These are phyloP conservation scores for Brachyalestes nurse DNA, from an alignment of 2,797 vertebrate species.

Conservation along the genomic window DNA sequence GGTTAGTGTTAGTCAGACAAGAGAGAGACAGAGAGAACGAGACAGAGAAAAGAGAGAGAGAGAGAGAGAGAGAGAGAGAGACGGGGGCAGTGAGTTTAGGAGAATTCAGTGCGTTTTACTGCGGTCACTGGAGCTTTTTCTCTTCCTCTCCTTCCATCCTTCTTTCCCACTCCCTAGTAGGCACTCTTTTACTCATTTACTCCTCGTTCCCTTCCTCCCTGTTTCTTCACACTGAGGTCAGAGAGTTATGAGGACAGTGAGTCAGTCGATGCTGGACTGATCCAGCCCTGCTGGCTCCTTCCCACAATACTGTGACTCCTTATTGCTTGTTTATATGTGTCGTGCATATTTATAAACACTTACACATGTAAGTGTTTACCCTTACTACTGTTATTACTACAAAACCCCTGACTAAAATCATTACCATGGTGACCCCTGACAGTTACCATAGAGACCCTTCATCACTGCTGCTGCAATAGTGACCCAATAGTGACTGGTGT, in stretches of 20 bases:
- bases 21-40: too few species aligned
- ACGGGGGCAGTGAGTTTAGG: neutral
- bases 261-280: neutral
- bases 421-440: neutral
- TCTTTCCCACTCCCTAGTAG: neutral
- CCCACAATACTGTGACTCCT: neutral
- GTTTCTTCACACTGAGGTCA: neutral
- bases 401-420: neutral
- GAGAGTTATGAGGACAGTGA: neutral
- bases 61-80: neutral
- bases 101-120: neutral
- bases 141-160: neutral
- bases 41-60: neutral
- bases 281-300: neutral
- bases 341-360: too few species aligned
- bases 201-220: neutral
- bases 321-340: too few species aligned
- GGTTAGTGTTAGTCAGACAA: conserved; percentile 3
- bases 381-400: neutral
- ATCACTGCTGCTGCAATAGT: neutral
- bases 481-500: neutral
- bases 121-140: too few species aligned
- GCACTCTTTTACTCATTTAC: neutral
- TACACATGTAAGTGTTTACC: too few species aligned
- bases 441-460: neutral